A percentile compares a stretch with the other conserved stretches of the same genome.
Evolutionary conservation across 2,797 vertebrate species (phyloP).

Genomic region (Urosaurus nigricauda): DNA sequence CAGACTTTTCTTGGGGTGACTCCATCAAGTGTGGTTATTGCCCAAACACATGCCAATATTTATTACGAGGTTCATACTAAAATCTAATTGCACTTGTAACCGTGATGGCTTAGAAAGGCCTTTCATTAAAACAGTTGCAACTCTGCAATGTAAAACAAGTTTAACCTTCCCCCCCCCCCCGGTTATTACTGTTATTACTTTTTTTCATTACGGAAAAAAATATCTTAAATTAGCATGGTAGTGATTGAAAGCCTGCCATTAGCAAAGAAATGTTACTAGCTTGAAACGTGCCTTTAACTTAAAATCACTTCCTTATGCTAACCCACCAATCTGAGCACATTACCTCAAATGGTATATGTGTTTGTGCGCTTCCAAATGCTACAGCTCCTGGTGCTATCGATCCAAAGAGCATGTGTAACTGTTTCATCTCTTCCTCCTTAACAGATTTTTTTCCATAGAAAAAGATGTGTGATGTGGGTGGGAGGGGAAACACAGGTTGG

Average conservation of each 20-base stretch:
- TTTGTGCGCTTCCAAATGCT: background rate
- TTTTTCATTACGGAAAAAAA: background rate
- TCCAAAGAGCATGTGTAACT: background rate
- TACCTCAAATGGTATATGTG: background rate
- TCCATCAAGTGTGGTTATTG: background rate
- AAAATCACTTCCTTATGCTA: background rate
- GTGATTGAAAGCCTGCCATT: background rate
- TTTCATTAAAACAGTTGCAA: background rate
- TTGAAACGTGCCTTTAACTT: constrained; percentile 14
- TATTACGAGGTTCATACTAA: background rate
- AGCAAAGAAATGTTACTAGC: background rate
- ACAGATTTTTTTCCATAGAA: background rate
- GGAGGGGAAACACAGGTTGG: background rate
- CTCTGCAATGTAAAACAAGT: background rate
- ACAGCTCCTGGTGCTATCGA: background rate
- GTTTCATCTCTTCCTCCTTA: background rate
- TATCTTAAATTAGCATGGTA: no score
- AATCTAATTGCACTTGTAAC: background rate
- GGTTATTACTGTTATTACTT: background rate
- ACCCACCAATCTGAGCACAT: background rate
- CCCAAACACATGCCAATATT: background rate
- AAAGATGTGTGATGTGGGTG: background rate
- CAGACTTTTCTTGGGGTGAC: background rate
- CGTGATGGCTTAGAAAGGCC: no score
- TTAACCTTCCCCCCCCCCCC: no score